These are phyloP conservation scores for Daktulosphaira vitifoliae DNA, from an alignment of 1,140 invertebrate species.

Conservation along the genomic window DNA sequence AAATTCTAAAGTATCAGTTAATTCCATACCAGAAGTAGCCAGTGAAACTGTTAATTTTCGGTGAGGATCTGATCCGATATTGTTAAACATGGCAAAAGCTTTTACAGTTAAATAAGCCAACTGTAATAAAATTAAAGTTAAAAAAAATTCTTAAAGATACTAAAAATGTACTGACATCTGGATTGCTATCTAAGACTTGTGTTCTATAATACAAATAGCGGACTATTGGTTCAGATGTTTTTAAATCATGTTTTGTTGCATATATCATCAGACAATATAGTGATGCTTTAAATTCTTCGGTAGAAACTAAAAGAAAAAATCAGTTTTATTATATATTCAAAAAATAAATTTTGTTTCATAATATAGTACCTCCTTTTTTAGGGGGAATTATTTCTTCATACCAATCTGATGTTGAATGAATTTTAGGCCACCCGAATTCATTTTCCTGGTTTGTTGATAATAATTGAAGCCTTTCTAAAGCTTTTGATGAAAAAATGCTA, in stretches of 20 bases:
- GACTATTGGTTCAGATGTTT: constrained; percentile 52
- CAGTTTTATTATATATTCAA: neutral
- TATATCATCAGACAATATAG: constrained; percentile 45
- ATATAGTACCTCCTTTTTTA: constrained; percentile 1
- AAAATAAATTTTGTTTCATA: neutral
- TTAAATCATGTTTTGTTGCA: constrained; percentile 48
- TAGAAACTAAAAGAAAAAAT: constrained; percentile 41
- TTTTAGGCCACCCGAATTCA: constrained; percentile 53
- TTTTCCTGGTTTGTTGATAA: constrained; percentile 55
- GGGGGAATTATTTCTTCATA: constrained; percentile 36
- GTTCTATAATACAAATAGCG: constrained; percentile 55
- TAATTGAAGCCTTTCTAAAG: constrained; percentile 49
- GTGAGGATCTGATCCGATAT: constrained; percentile 50
- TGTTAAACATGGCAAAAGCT: constrained; percentile 50
- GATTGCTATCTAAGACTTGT: constrained; percentile 51
- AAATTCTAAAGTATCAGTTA: constrained; percentile 54
- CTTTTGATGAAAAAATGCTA: constrained; percentile 49
- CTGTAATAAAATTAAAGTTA: constrained; percentile 35
- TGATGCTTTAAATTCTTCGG: constrained; percentile 47
- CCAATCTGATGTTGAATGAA: constrained; percentile 37
- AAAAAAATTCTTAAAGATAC: neutral
- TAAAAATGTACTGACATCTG: constrained; percentile 42
- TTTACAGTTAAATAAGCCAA: constrained; percentile 51
- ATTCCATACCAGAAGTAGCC: constrained; percentile 57
- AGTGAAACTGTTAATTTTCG: constrained; percentile 53